A percentile compares a stretch with the other conserved stretches of the same genome.
phyloP scores from a whole-genome alignment of 2,888 invertebrate genomes.

The Philaethria dido region DNA sequence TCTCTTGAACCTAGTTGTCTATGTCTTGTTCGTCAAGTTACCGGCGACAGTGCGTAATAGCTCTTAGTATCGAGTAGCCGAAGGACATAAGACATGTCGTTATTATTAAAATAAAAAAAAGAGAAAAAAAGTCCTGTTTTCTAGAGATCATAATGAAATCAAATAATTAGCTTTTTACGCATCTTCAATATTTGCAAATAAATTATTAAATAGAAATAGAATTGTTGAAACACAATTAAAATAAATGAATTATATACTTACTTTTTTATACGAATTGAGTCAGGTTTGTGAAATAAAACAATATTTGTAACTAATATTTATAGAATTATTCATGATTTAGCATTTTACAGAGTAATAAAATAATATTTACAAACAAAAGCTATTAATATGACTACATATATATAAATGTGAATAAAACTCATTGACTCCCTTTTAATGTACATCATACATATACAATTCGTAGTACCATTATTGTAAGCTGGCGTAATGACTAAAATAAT shows the following conservation, averaged over 20 bases:
- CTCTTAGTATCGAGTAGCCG: too few species aligned
- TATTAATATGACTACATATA: constrained; percentile 78
- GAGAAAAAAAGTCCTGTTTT: too few species aligned
- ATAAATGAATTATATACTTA: not conserved
- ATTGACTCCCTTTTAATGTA: constrained; percentile 76
- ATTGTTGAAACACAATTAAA: not conserved
- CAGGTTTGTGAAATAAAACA: constrained; percentile 67
- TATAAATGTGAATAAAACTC: constrained; percentile 78
- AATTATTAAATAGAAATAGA: not conserved
- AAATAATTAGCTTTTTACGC: too few species aligned
- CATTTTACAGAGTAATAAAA: constrained; percentile 81
- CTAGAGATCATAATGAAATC: too few species aligned
- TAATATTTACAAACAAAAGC: constrained; percentile 81
- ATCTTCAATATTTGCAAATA: too few species aligned
- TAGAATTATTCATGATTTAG: constrained; percentile 83
- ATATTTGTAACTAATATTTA: constrained; percentile 81
- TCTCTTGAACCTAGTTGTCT: too few species aligned
- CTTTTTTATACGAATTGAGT: constrained; percentile 12
- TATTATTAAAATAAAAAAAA: too few species aligned
- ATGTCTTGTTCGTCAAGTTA: too few species aligned
- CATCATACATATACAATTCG: constrained; percentile 72
- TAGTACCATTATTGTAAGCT: constrained; percentile 59
- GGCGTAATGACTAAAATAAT: constrained; percentile 52
- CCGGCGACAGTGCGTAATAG: too few species aligned
- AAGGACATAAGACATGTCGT: too few species aligned